These are phyloP conservation scores for Leucophora obtusa DNA, from an alignment of 2,888 invertebrate genomes.

Conservation along the genomic window DNA sequence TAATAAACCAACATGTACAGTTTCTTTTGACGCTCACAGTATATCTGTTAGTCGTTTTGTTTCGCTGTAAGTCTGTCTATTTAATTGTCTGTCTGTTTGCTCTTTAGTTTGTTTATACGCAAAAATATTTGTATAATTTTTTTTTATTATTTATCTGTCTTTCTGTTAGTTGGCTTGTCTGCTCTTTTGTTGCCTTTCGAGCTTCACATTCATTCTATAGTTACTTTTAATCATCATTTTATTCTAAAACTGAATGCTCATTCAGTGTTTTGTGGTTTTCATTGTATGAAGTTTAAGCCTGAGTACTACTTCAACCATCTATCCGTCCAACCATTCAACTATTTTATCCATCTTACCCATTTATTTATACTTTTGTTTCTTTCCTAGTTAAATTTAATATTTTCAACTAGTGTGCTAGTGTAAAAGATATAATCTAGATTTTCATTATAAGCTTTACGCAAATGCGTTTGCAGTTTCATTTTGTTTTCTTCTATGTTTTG, in stretches of 20 bases:
- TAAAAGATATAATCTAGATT: slow-evolving; percentile 27
- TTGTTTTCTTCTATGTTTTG: neutral
- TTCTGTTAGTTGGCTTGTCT: slow-evolving; percentile 14
- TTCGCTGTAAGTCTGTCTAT: slow-evolving; percentile 30
- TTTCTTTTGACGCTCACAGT: too few relatives aligned
- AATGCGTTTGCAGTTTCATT: slow-evolving; percentile 33
- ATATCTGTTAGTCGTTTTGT: slow-evolving; percentile 3
- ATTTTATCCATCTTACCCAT: slow-evolving; percentile 16
- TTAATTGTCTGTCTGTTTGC: slow-evolving; percentile 50
- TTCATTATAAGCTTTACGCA: slow-evolving; percentile 57
- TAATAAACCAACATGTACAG: too few relatives aligned
- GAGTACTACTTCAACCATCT: slow-evolving; percentile 13
- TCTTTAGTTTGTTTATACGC: slow-evolving; percentile 17
- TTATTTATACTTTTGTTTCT: slow-evolving; percentile 23
- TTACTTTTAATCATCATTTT: slow-evolving; percentile 21
- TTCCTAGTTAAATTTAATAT: slow-evolving; percentile 41
- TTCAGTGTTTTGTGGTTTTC: slow-evolving; percentile 55
- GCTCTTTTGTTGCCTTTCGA: slow-evolving; percentile 8
- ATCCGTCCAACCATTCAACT: neutral
- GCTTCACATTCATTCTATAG: slow-evolving; percentile 7
- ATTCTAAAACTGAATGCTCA: slow-evolving; percentile 34
- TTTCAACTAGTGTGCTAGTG: neutral
- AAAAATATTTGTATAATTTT: neutral
- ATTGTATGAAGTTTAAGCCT: slow-evolving; percentile 33
- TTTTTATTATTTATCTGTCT: neutral